phyloP scores from a whole-genome alignment of 2,888 invertebrate genomes.

The Parascotia fuliginaria region DNA sequence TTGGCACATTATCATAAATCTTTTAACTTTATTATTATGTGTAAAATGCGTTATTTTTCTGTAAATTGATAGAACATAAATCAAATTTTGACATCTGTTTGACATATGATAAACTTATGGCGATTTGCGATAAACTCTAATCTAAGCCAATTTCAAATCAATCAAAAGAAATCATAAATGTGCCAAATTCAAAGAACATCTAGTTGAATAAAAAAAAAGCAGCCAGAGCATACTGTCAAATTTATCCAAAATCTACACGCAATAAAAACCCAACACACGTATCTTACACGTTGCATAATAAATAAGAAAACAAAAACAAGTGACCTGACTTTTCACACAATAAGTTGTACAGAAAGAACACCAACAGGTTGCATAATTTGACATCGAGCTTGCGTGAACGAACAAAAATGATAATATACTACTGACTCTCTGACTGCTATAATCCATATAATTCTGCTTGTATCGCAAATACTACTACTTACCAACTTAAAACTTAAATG shows the following conservation, averaged over 20 bases:
- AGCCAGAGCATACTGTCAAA: not conserved
- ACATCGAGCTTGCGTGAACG: conserved; percentile 40
- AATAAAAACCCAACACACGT: conserved; percentile 8
- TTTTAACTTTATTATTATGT: too few relatives aligned
- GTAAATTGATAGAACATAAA: not conserved
- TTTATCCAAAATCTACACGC: conserved; percentile 1
- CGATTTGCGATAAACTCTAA: not conserved
- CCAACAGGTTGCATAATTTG: conserved; percentile 34
- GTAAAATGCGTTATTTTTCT: not conserved
- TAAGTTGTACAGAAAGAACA: conserved; percentile 28
- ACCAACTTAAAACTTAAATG: conserved; percentile 50
- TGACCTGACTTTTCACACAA: conserved; percentile 43
- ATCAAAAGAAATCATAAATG: not conserved
- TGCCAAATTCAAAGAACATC: too few relatives aligned
- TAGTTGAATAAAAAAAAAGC: not conserved
- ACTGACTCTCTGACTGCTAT: conserved; percentile 26
- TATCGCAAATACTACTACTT: conserved; percentile 46
- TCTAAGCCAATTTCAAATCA: not conserved
- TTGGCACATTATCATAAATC: too few relatives aligned
- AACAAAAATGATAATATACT: conserved; percentile 50
- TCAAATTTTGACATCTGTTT: not conserved
- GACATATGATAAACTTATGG: not conserved
- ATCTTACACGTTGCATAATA: conserved; percentile 25
- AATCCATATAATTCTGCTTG: conserved; percentile 52
- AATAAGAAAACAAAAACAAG: conserved; percentile 32